These are phyloP conservation scores for Arctopsyche grandis DNA, from an alignment of 1,140 invertebrate species.

Conservation along the genomic window DNA sequence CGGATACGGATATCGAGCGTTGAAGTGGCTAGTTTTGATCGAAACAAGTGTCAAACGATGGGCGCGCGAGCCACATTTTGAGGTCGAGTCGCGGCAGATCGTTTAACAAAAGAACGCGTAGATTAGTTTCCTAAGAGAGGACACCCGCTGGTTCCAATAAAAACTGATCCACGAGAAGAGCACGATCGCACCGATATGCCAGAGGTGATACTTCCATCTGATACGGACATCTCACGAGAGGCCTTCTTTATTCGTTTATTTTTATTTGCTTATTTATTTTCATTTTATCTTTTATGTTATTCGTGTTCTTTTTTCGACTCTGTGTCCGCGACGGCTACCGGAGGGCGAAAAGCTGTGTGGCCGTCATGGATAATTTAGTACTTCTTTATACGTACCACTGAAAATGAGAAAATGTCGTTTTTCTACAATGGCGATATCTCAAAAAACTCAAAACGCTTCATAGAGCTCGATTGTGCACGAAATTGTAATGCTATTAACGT, in stretches of 20 bases:
- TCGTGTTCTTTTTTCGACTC: neutral
- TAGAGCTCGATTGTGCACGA: neutral
- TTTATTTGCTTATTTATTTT: constrained; percentile 8
- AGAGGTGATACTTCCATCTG: constrained; percentile 28
- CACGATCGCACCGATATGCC: constrained; percentile 31
- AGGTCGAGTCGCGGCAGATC: constrained; percentile 42
- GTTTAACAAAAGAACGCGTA: constrained; percentile 47
- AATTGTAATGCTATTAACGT: constrained; percentile 3
- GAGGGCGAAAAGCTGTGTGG: constrained; percentile 3
- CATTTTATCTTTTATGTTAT: neutral
- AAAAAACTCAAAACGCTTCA: neutral
- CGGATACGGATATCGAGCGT: no score
- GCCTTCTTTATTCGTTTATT: neutral
- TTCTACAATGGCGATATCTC: neutral
- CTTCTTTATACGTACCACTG: neutral
- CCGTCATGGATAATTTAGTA: constrained; percentile 17
- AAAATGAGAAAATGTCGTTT: constrained; percentile 19
- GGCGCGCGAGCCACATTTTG: constrained; percentile 19
- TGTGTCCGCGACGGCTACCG: constrained; percentile 20
- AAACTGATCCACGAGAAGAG: constrained; percentile 29
- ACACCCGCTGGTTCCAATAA: constrained; percentile 43
- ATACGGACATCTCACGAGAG: constrained; percentile 16
- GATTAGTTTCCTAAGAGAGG: constrained; percentile 53
- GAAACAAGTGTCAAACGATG: neutral
- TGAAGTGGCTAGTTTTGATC: neutral